Conservation (phyloP, 2,113 vertebrate species). For the Bungarus multicinctus region DNA sequence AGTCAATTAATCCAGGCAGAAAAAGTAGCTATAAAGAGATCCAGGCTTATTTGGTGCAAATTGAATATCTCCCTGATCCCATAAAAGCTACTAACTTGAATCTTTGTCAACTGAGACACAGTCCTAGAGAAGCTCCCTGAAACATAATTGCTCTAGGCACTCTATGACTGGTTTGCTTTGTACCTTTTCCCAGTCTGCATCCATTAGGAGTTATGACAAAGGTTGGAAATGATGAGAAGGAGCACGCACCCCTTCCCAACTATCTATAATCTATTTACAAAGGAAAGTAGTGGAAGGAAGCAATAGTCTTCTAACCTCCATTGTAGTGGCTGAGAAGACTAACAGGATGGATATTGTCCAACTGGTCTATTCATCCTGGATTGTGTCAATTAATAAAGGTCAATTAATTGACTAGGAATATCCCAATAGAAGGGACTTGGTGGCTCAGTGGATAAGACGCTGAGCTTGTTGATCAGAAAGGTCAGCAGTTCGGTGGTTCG, state of each 20-base stretch:
- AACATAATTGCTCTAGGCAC: not conserved
- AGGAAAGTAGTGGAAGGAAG: not conserved
- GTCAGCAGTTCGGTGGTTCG: no score
- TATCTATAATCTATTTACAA: not conserved
- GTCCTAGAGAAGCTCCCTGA: not conserved
- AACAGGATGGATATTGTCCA: not conserved
- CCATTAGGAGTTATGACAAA: not conserved
- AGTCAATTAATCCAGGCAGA: not conserved
- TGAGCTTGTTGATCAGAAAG: no score
- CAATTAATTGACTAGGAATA: not conserved
- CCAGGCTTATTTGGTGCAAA: not conserved
- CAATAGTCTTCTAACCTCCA: not conserved
- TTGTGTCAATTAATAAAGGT: not conserved
- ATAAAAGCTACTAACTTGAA: not conserved
- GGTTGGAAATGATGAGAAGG: not conserved
- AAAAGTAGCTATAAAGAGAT: not conserved
- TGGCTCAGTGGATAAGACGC: no score
- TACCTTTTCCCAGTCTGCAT: not conserved
- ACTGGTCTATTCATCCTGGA: not conserved
- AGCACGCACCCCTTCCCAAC: not conserved
- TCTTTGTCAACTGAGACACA: not conserved
- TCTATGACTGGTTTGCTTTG: not conserved
- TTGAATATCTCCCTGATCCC: not conserved
- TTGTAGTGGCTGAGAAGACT: not conserved
- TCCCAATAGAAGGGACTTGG: no score